phyloP scores from a whole-genome alignment of 2,113 vertebrate species.

The Regulus satrapa region DNA sequence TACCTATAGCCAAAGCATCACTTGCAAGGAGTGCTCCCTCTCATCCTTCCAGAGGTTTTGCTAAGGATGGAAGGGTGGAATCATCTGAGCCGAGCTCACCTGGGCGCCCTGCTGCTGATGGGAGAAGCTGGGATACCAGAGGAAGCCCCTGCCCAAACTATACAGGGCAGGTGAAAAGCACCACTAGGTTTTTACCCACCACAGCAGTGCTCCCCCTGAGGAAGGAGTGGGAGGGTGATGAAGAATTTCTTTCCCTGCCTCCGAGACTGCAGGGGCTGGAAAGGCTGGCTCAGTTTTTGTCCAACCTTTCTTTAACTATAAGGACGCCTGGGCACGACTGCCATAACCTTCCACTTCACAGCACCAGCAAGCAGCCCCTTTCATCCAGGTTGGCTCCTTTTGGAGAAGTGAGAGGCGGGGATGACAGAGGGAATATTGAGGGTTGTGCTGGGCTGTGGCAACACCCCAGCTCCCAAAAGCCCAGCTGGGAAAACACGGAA shows the following conservation, averaged over 20 bases:
- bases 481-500: neutral
- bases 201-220: constrained; percentile 47
- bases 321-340: neutral
- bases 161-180: neutral
- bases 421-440: neutral
- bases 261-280: constrained; percentile 79
- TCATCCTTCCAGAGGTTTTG: neutral
- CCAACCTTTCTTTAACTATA: constrained; percentile 61
- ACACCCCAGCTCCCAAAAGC: neutral
- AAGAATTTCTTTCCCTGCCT: constrained; percentile 86
- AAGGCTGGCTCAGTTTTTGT: constrained; percentile 77
- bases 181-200: constrained; percentile 43
- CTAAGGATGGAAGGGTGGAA: neutral
- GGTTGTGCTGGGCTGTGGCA: neutral
- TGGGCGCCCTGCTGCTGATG: neutral
- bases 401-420: neutral
- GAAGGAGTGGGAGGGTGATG: constrained; percentile 69
- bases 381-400: neutral
- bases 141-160: neutral
- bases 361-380: neutral
- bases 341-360: neutral
- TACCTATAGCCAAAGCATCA: constrained; percentile 30
- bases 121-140: neutral
- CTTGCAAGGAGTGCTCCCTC: neutral
- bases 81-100: neutral